Percentiles rank a stretch among this genome's conserved stretches.
Conservation (phyloP, 2,888 invertebrate genomes). For the Apamea sordens region DNA sequence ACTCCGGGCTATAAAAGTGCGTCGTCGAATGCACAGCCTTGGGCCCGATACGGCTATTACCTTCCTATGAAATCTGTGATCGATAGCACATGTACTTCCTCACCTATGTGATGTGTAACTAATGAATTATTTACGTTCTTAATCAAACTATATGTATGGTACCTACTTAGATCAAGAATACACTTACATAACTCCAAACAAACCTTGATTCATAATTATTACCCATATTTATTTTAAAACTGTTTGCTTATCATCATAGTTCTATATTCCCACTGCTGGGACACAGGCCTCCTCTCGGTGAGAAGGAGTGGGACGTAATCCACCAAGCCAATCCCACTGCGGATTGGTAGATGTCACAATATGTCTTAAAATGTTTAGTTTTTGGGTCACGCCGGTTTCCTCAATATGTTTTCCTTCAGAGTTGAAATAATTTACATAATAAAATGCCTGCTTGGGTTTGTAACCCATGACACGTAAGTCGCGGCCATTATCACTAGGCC, state of each 20-base stretch:
- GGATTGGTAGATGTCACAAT: no score
- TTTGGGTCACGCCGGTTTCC: no score
- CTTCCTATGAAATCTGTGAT: constrained; percentile 35
- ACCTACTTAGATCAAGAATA: not conserved
- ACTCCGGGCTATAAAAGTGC: constrained; percentile 36
- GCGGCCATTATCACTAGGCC: no score
- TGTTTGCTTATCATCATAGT: not conserved
- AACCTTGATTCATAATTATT: not conserved
- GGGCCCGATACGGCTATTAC: constrained; percentile 58
- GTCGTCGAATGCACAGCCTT: constrained; percentile 48
- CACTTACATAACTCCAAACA: constrained; percentile 3
- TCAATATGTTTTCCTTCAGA: no score
- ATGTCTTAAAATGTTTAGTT: no score
- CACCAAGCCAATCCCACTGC: no score
- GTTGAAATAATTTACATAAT: no score
- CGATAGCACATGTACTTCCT: constrained; percentile 29
- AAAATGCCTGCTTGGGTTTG: no score
- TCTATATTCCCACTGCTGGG: no score
- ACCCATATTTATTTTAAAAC: not conserved
- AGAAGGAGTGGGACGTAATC: no score
- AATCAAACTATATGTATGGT: constrained; percentile 25
- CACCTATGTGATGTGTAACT: constrained; percentile 17
- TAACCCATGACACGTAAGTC: no score
- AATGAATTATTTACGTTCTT: constrained; percentile 53
- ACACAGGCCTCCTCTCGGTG: no score